phyloP scores from a whole-genome alignment of 1,140 invertebrate genomes.

The Orchestia grillus region DNA sequence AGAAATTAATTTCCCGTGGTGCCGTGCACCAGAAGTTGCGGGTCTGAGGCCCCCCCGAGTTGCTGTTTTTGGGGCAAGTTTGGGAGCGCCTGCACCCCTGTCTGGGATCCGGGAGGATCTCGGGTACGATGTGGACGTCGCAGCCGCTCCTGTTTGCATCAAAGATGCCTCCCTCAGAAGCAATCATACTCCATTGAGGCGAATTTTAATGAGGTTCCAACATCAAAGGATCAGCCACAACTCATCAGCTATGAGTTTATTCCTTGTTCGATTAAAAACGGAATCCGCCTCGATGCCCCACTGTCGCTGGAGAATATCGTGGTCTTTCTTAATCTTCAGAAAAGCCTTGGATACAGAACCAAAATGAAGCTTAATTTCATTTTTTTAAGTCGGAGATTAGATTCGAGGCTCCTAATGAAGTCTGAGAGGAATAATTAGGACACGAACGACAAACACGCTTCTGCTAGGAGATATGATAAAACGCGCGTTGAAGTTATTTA shows the following conservation, averaged over 20 bases:
- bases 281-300: neutral
- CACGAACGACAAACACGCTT: neutral
- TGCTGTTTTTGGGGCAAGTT: neutral
- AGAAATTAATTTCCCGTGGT: neutral
- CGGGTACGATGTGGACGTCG: neutral
- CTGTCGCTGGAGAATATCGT: neutral
- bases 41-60: neutral
- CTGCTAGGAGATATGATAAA: neutral
- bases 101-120: neutral
- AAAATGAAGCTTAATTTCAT: neutral
- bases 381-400: neutral
- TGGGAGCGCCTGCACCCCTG: neutral
- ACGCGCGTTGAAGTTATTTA: neutral
- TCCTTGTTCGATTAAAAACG: neutral
- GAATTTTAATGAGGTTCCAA: neutral
- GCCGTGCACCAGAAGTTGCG: neutral
- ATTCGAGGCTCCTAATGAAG: neutral
- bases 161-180: neutral
- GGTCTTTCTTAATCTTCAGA: neutral
- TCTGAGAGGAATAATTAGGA: neutral
- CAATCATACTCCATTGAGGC: neutral
- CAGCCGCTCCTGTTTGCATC: neutral
- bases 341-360: neutral
- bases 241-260: neutral
- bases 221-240: neutral